Conservation (phyloP, 2,888 invertebrate species). For the Altica lythri region DNA sequence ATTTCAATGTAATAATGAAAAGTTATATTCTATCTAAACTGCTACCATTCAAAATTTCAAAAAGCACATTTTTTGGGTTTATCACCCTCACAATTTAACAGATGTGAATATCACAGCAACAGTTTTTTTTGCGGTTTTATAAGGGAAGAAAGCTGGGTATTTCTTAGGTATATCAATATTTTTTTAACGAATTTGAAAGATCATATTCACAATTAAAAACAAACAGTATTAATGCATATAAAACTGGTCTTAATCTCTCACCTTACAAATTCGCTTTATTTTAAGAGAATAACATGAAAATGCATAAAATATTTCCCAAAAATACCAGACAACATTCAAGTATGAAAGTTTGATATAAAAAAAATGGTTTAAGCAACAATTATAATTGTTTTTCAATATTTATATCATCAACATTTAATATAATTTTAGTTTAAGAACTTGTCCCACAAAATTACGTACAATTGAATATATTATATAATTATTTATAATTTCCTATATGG, state of each 20-base stretch:
- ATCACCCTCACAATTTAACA: slow-evolving; percentile 23
- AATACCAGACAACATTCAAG: slow-evolving; percentile 10
- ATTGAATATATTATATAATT: slow-evolving; percentile 22
- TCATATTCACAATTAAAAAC: too few species aligned
- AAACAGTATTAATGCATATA: too few species aligned
- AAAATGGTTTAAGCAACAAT: slow-evolving; percentile 22
- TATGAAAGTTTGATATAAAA: slow-evolving; percentile 16
- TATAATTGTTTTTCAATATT: slow-evolving; percentile 15
- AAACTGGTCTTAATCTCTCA: too few species aligned
- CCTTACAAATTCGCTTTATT: background rate
- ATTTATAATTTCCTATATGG: slow-evolving; percentile 44
- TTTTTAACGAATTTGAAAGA: too few species aligned
- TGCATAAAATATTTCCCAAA: too few species aligned
- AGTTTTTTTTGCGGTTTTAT: slow-evolving; percentile 48
- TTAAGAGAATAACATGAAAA: background rate
- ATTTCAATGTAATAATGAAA: too few species aligned
- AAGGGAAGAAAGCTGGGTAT: background rate
- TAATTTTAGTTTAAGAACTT: slow-evolving; percentile 17
- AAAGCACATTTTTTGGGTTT: slow-evolving; percentile 15
- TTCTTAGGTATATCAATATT: too few species aligned
- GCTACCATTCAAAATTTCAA: slow-evolving; percentile 22
- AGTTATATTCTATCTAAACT: too few species aligned
- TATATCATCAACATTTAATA: slow-evolving; percentile 23
- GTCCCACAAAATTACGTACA: slow-evolving; percentile 29
- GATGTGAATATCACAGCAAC: slow-evolving; percentile 55